Base-by-base conservation (phyloP, 2,113 vertebrate species). In the Notiomystis cincta region DNA sequence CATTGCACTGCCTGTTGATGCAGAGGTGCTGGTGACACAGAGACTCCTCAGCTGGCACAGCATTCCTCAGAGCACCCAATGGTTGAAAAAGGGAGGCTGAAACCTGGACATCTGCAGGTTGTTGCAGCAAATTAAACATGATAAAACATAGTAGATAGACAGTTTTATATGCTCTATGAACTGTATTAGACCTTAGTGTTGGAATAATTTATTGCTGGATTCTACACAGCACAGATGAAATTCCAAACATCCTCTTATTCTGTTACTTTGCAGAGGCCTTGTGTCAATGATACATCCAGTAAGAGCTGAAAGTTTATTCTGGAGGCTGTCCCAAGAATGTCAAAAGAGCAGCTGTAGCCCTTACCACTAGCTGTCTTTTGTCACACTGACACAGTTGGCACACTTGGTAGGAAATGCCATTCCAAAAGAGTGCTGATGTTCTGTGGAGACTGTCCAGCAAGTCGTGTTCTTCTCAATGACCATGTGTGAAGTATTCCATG, bases 1-100 rank as follows among this genome's bases (percentile, higher is more conserved):
- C 19, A 66, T 12, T 1, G 1, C 64, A 89, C 16, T 3, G 5
- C 50, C 48, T 6, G 0, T 27, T 1, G 12, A 25, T 1, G 5
- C 50, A 62, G 47, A 51, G 40, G 3, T 5, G 20, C 31, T 57
- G 65, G 37, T 79, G 77, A 80, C 48, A 50, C 18, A 23, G 60
- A 54, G 37, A 23, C 23, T 60, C n/a, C 60, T 77, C 21, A 27
- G 37, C 28, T 45, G 19, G 22, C 42, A 77, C 11, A 83, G 24
- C 42, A 62, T 42, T 83, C 64, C 56, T 79, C 33, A 40, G 75
- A 57, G 57, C 31, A 75, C 10, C 0, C 0, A 0, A 12, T 10
- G 18, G 33, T 25, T 93, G 51, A 54, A 45, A 81, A 86, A 87
- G 14, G 11, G 30, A 95, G 38, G 33, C 16, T 87, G 62, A 77